Percentiles rank a stretch among this genome's conserved stretches.
Evolutionary conservation across 2,888 invertebrate genomes (phyloP).

Genomic region (Epinotia bilunana): DNA sequence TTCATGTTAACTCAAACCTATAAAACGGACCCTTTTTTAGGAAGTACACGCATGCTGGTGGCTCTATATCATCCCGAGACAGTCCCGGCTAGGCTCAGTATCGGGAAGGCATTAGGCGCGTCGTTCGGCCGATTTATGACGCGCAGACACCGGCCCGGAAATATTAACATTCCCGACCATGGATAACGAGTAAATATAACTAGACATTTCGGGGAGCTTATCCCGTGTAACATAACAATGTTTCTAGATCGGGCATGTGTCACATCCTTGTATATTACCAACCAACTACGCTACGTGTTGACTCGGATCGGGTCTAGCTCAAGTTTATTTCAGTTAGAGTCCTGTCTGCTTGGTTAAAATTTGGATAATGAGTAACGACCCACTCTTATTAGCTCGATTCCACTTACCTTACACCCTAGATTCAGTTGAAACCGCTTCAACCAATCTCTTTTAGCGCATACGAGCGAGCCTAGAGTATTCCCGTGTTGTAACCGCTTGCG

Average conservation of each 20-base stretch:
- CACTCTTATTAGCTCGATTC: too few species aligned
- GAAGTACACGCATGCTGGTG: neutral
- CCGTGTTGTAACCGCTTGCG: too few species aligned
- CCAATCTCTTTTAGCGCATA: too few species aligned
- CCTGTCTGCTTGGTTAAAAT: too few species aligned
- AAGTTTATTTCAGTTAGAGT: too few species aligned
- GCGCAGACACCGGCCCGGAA: slow-evolving; percentile 27
- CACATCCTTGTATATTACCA: neutral
- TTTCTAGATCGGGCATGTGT: neutral
- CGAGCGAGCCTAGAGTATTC: too few species aligned
- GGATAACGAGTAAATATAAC: neutral
- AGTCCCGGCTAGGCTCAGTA: neutral
- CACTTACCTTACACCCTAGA: too few species aligned
- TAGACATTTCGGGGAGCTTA: neutral
- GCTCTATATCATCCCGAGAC: slow-evolving; percentile 19
- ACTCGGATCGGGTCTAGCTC: too few species aligned
- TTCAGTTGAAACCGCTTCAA: too few species aligned
- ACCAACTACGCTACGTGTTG: neutral
- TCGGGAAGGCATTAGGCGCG: slow-evolving; percentile 33
- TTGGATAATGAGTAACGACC: too few species aligned
- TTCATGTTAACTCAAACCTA: neutral
- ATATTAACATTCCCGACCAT: slow-evolving; percentile 19
- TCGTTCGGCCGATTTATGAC: slow-evolving; percentile 36
- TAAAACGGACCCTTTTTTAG: slow-evolving; percentile 14
- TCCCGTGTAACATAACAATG: neutral